Percentiles rank a stretch among this genome's conserved stretches.
These are phyloP conservation scores for Microtus californicus DNA, from an alignment of 2,797 vertebrate species.

Conservation along the genomic window DNA sequence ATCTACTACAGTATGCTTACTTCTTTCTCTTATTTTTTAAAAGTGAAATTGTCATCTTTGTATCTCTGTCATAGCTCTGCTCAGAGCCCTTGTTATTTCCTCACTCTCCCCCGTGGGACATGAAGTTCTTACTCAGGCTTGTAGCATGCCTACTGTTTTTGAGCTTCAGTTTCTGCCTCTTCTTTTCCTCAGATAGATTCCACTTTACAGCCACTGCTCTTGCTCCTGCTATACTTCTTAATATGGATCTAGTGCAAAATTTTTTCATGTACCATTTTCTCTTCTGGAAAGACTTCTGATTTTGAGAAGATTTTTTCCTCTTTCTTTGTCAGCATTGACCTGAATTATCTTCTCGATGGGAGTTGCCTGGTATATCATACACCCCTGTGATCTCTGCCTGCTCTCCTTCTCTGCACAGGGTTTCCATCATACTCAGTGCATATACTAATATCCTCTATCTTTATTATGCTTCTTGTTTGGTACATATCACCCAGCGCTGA, in stretches of 20 bases:
- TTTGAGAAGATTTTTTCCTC: neutral
- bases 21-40: neutral
- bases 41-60: neutral
- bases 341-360: neutral
- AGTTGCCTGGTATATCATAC: neutral
- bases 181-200: neutral
- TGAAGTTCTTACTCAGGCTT: neutral
- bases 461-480: neutral
- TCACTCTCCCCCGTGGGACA: neutral
- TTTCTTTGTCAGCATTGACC: neutral
- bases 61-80: neutral
- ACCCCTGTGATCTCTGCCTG: neutral
- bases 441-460: neutral
- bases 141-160: neutral
- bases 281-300: neutral
- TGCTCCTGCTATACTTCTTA: neutral
- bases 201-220: too few species aligned
- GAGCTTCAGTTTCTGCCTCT: neutral
- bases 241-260: fast-evolving
- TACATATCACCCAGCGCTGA: neutral
- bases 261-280: neutral
- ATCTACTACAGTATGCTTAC: neutral
- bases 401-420: too few species aligned
- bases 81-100: neutral
- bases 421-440: too few species aligned